Evolutionary conservation across 2,797 vertebrate genomes (phyloP), one percentile per base, ranked within the genome.

Genomic region (Mycteria americana): DNA sequence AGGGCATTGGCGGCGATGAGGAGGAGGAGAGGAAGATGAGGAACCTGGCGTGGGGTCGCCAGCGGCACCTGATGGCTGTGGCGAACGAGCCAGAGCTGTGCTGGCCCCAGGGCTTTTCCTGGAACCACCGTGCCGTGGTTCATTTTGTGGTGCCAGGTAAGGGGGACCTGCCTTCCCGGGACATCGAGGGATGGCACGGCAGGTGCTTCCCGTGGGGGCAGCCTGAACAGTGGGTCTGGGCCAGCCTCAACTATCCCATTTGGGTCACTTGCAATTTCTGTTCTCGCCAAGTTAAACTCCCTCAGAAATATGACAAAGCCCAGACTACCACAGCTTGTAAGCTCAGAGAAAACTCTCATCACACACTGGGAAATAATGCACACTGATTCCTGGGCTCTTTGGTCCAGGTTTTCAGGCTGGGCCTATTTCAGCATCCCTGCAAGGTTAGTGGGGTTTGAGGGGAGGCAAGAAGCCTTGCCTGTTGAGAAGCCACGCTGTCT

Each of bases 81-180:
- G 41, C 2, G 1, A 77, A 64, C 0, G 96, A 98, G 62, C 93
- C 97, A 6, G 76, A 98, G 81, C 98, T 99, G 19, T 99, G 99
- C 96, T 99, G 99, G 98, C 99, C 99, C 0, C 97, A 98, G 62
- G 98, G 98, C 30, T 99, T 99, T 77, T 98, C 90, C 64, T 99
- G 99, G 99, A 99, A 98, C 91, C 99, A 99, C 16, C 84, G 25
- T 2, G 98, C 99, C 0, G 94, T 98, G 7, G 98, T 99, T 82
- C 99, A 99, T 97, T 98, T 99, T 9, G 97, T 99, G 19, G 98
- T 99, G 57, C 99, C 99, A 81, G 99, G 99, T 99, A 90, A 98
- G 97, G 48, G 24, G 45, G 31, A 39, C 13, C 79, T 64, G 53
- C 22, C 19, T 10, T 8, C 30, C 12, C 0, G 0, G 33, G 68